These are phyloP conservation scores for Xiphorhynchus elegans DNA, from an alignment of 2,113 vertebrate genomes.

Conservation along the genomic window DNA sequence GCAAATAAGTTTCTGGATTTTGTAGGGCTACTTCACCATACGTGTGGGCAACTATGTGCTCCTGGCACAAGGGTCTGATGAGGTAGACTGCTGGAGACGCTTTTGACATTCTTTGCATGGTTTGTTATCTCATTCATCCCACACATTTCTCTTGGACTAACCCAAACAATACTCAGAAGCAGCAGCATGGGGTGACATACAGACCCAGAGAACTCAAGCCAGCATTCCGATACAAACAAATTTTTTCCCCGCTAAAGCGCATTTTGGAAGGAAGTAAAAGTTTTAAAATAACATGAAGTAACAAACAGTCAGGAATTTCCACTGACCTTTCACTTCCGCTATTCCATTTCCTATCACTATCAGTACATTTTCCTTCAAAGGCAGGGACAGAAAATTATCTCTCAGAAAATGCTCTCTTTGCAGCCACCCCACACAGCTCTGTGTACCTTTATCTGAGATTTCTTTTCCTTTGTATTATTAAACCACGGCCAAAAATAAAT, in stretches of 20 bases:
- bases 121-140: not conserved
- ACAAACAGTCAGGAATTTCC: conserved; percentile 57
- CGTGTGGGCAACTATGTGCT: rapidly evolving
- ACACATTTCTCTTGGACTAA: not conserved
- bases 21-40: not conserved
- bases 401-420: not conserved
- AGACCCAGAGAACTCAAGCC: not conserved
- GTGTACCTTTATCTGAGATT: not conserved
- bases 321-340: conserved; percentile 54
- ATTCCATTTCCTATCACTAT: conserved; percentile 64
- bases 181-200: not conserved
- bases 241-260: not conserved
- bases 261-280: conserved; percentile 35
- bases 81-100: not conserved
- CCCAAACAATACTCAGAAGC: not conserved
- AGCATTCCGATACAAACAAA: not conserved
- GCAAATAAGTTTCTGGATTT: not conserved
- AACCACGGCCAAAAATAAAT: not conserved
- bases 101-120: not conserved
- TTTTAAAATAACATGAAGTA: conserved; percentile 31
- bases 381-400: conserved; percentile 26
- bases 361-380: conserved; percentile 21
- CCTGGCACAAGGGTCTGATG: not conserved
- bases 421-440: not conserved
- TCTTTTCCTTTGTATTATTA: not conserved